Conservation (phyloP, 2,113 vertebrate genomes). For the Coregonus clupeaformis region DNA sequence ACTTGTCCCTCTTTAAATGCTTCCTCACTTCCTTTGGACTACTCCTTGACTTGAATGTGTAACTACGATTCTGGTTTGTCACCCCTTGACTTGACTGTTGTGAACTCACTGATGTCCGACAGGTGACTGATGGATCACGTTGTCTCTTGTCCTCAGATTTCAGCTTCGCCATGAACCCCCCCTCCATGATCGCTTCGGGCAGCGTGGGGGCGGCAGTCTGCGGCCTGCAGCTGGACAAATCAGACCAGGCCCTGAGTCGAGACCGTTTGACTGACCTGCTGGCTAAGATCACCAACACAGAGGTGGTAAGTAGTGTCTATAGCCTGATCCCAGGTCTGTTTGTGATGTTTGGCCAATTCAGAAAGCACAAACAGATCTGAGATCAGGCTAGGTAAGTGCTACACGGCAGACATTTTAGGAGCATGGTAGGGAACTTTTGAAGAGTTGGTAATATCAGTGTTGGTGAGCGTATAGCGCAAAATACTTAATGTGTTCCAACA, state of each 20-base stretch:
- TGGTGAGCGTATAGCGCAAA: neutral
- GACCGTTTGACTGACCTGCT: constrained; percentile 86
- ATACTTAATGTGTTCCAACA: no score
- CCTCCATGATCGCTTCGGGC: constrained; percentile 95
- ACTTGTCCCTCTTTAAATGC: neutral
- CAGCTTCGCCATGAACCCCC: constrained; percentile 93
- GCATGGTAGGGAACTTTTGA: neutral
- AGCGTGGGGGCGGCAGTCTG: constrained; percentile 92
- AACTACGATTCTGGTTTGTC: constrained; percentile 2
- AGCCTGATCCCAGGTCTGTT: no score
- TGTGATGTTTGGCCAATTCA: neutral
- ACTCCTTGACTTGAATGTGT: constrained; percentile 23
- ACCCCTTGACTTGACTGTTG: neutral
- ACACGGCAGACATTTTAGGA: neutral
- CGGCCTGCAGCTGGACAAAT: constrained; percentile 86
- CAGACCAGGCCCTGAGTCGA: constrained; percentile 74
- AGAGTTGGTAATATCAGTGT: constrained; percentile 15
- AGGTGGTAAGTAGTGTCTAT: constrained; percentile 84
- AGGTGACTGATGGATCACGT: neutral
- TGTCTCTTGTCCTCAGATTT: constrained; percentile 78
- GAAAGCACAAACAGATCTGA: neutral
- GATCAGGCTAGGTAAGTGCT: neutral
- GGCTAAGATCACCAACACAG: constrained; percentile 95
- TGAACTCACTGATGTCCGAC: no score
- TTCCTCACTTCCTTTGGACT: neutral